Evolutionary conservation across 2,888 invertebrate genomes (phyloP).

Genomic region (Synanthedon vespiformis): DNA sequence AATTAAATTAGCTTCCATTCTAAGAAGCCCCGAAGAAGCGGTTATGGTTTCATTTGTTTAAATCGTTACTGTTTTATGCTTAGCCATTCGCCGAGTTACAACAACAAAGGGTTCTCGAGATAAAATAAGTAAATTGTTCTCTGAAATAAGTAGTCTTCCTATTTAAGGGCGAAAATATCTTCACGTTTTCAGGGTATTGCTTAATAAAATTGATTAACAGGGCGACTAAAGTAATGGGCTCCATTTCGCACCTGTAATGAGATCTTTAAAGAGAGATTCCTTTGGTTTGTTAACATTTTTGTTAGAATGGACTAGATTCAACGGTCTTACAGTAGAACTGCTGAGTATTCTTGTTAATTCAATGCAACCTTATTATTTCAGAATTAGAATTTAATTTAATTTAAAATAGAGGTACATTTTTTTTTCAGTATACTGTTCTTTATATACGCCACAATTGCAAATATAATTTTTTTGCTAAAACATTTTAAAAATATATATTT

Average conservation of each 20-base stretch:
- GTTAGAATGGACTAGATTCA: no score
- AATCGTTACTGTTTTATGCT: constrained; percentile 47
- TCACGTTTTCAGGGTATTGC: constrained; percentile 17
- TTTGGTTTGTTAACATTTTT: no score
- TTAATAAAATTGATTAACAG: constrained; percentile 15
- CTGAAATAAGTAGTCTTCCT: constrained; percentile 24
- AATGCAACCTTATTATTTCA: no score
- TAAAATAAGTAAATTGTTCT: constrained; percentile 47
- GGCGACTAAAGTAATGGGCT: neutral
- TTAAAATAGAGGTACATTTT: no score
- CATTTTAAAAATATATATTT: no score
- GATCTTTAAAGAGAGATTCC: no score
- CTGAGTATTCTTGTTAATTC: no score
- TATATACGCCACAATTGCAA: no score
- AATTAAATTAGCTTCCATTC: neutral
- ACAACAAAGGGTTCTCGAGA: constrained; percentile 45
- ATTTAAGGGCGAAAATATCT: constrained; percentile 27
- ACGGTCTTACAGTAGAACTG: no score
- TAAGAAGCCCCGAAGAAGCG: neutral
- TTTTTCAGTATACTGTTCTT: no score
- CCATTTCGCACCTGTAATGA: neutral
- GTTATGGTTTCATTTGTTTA: constrained; percentile 32
- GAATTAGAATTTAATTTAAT: no score
- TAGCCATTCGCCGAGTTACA: constrained; percentile 24
- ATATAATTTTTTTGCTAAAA: no score